A percentile compares a stretch with the other conserved stretches of the same genome.
These are phyloP conservation scores for Fringilla coelebs DNA, from an alignment of 2,797 vertebrate species.

Conservation along the genomic window DNA sequence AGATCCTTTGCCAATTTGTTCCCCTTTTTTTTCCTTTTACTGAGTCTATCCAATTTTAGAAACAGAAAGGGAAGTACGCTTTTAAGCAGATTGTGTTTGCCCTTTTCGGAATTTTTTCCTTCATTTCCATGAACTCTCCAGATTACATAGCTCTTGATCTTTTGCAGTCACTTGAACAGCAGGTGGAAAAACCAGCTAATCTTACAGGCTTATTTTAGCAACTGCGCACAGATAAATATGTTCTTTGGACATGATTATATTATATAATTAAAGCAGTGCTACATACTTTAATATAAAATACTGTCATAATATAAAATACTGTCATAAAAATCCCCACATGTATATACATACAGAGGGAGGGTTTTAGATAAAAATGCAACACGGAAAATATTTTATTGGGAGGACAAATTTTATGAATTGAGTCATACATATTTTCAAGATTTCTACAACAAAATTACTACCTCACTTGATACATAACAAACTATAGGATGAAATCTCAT, in stretches of 20 bases:
- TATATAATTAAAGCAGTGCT: neutral
- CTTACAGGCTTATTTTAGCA: slow-evolving; percentile 21
- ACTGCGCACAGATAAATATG: neutral
- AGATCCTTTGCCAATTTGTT: neutral
- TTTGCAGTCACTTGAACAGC: slow-evolving; percentile 45
- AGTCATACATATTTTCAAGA: neutral
- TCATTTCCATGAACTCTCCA: neutral
- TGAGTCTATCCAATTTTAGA: neutral
- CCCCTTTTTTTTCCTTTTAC: neutral
- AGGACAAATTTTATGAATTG: neutral
- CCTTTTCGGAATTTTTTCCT: neutral
- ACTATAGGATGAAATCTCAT: slow-evolving; percentile 9
- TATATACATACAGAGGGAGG: neutral
- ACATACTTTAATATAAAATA: neutral
- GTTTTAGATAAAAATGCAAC: neutral
- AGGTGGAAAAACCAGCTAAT: slow-evolving; percentile 40
- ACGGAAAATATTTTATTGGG: neutral
- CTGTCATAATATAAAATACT: neutral
- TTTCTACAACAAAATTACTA: neutral
- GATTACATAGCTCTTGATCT: neutral
- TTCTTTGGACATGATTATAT: neutral
- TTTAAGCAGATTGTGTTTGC: neutral
- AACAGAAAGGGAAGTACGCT: neutral
- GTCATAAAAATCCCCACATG: neutral
- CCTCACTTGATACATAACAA: neutral